phyloP scores from a whole-genome alignment of 23 tunicate species.

The Ascidia mentula region DNA sequence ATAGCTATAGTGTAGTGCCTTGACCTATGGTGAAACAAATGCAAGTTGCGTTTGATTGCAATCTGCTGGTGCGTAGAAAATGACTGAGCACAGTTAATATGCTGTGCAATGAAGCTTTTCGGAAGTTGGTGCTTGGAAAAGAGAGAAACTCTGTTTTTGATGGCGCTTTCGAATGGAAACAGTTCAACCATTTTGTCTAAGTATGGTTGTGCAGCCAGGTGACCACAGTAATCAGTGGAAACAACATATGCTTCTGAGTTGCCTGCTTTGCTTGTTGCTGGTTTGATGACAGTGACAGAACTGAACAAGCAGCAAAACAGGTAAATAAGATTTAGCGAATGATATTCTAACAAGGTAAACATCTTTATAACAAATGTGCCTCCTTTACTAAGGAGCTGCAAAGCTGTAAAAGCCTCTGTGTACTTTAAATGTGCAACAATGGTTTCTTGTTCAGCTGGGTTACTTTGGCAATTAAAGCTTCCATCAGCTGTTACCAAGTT shows the following conservation, averaged over 20 bases:
- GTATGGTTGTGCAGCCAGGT: conserved; percentile 11
- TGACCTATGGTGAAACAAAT: conserved; percentile 23
- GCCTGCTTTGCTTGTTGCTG: conserved; percentile 88
- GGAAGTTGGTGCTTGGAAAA: conserved; percentile 27
- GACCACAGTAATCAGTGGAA: conserved; percentile 52
- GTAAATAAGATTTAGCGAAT: conserved; percentile 60
- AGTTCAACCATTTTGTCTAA: background rate
- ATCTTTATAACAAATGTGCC: conserved; percentile 80
- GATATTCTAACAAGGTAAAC: conserved; percentile 78
- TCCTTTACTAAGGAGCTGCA: conserved; percentile 29
- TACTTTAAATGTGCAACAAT: conserved; percentile 58
- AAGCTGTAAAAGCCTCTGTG: conserved; percentile 49
- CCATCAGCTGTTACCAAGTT: conserved; percentile 85
- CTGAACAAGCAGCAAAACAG: conserved; percentile 50
- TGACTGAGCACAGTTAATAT: conserved; percentile 36
- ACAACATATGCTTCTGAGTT: conserved; percentile 91
- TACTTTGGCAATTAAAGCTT: conserved; percentile 63
- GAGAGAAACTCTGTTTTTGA: conserved; percentile 10
- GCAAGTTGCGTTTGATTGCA: conserved; percentile 40
- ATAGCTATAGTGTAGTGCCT: background rate
- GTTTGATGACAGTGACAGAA: conserved; percentile 53
- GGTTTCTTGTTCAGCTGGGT: conserved; percentile 71
- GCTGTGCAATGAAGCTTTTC: conserved; percentile 37
- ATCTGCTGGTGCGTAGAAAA: conserved; percentile 39
- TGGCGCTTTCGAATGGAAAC: conserved; percentile 35